Conservation (phyloP, 2,797 vertebrate species). For the Chrosomus eos region DNA sequence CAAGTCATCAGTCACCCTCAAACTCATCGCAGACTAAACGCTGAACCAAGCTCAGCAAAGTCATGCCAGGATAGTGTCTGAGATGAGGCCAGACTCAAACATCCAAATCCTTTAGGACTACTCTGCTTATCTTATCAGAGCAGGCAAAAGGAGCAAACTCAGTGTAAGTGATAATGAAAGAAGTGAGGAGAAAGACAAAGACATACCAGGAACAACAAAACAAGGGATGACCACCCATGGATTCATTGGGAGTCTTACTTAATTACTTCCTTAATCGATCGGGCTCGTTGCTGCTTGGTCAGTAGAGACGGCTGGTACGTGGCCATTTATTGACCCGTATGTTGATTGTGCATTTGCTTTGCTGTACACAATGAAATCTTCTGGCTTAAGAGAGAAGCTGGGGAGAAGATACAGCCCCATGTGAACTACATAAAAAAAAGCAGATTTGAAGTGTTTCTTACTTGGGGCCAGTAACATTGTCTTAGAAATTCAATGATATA, state of each 20-base stretch:
- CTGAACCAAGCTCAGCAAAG: constrained; percentile 31
- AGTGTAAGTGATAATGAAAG: constrained; percentile 41
- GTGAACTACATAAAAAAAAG: neutral
- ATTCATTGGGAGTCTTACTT: constrained; percentile 69
- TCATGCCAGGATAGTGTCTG: constrained; percentile 1
- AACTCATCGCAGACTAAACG: constrained; percentile 39
- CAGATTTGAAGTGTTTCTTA: neutral
- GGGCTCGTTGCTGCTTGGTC: constrained; percentile 63
- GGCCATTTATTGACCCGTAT: constrained; percentile 69
- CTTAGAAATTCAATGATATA: neutral
- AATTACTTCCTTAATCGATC: constrained; percentile 75
- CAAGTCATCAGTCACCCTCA: constrained; percentile 44
- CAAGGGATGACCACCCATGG: constrained; percentile 62
- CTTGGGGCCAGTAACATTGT: neutral
- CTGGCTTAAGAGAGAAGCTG: constrained; percentile 53
- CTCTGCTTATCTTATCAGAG: constrained; percentile 50
- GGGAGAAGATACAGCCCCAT: neutral
- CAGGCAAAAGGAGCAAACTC: constrained; percentile 44
- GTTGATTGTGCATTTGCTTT: constrained; percentile 68
- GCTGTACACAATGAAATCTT: constrained; percentile 63
- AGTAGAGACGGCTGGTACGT: constrained; percentile 65
- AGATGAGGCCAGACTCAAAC: constrained; percentile 26
- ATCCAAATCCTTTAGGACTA: constrained; percentile 39
- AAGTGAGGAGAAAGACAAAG: constrained; percentile 47
- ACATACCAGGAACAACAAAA: constrained; percentile 44